phyloP scores from a whole-genome alignment of 1,140 invertebrate genomes.

The Drosophila mojavensis region DNA sequence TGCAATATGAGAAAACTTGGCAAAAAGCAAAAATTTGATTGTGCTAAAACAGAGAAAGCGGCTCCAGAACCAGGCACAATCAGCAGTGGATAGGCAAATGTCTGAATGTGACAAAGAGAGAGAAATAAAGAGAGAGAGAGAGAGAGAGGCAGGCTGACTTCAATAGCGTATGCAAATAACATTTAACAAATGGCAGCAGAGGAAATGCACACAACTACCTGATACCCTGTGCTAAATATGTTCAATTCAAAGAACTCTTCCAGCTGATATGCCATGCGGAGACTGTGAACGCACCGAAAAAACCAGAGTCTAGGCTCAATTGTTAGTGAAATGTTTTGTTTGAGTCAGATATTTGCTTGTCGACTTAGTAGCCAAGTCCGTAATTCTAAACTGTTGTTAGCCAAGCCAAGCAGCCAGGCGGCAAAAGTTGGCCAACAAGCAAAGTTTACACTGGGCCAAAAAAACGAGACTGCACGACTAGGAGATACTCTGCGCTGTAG shows the following conservation, averaged over 20 bases:
- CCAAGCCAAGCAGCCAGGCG: background rate
- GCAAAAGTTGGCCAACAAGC: conserved; percentile 22
- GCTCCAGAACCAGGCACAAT: background rate
- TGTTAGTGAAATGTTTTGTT: conserved; percentile 30
- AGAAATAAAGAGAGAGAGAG: background rate
- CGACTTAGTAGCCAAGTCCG: conserved; percentile 18
- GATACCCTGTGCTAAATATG: conserved; percentile 4
- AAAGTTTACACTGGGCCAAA: conserved; percentile 19
- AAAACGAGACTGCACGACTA: background rate
- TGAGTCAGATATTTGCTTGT: conserved; percentile 31
- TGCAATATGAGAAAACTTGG: conserved; percentile 22
- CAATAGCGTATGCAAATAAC: conserved; percentile 28
- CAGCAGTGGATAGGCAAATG: background rate
- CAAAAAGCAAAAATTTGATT: conserved; percentile 36
- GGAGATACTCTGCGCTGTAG: too few relatives aligned
- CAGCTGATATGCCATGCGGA: too few relatives aligned
- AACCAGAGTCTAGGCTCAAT: conserved; percentile 7
- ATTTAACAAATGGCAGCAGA: conserved; percentile 4
- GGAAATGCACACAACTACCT: background rate
- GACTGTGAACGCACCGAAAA: background rate
- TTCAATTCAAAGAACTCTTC: too few relatives aligned
- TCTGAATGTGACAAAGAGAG: background rate
- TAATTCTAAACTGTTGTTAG: conserved; percentile 29
- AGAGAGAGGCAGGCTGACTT: background rate
- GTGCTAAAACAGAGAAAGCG: conserved; percentile 24